phyloP scores from a whole-genome alignment of 1,140 invertebrate species.

The Melipona quadrifasciata region DNA sequence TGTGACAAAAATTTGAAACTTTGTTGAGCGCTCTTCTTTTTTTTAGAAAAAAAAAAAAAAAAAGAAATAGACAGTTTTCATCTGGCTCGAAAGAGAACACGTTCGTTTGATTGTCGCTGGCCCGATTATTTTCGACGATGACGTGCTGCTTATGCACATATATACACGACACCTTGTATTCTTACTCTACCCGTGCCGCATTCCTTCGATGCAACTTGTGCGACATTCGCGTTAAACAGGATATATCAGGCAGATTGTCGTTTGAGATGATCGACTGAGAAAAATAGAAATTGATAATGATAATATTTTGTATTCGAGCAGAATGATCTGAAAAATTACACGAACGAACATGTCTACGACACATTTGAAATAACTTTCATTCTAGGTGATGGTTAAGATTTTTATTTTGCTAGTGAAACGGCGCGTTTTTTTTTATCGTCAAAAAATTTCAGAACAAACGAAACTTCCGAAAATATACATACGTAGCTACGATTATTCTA shows the following conservation, averaged over 20 bases:
- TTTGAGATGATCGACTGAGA: neutral
- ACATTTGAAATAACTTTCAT: neutral
- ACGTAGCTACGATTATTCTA: neutral
- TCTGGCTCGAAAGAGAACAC: conserved; percentile 39
- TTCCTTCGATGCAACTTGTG: conserved; percentile 46
- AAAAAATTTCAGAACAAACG: neutral
- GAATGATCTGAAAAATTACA: neutral
- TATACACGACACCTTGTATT: conserved; percentile 60
- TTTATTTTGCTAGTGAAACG: neutral
- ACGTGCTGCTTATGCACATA: conserved; percentile 59
- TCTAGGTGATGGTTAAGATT: neutral
- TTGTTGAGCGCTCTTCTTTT: conserved; percentile 18
- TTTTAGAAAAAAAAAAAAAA: no score
- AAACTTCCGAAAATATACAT: neutral
- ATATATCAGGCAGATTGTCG: conserved; percentile 10
- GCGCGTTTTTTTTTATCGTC: neutral
- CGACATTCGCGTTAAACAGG: conserved; percentile 26
- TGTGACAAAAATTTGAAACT: neutral
- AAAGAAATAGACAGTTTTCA: conserved; percentile 35
- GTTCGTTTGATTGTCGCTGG: conserved; percentile 62
- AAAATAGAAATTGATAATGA: neutral
- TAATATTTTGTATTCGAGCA: no score
- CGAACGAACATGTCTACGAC: neutral
- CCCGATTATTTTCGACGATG: conserved; percentile 75
- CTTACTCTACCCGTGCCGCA: conserved; percentile 57